A percentile compares a stretch with the other conserved stretches of the same genome.
These are phyloP conservation scores for Platerodrilus igneus DNA, from an alignment of 2,888 invertebrate genomes.

Conservation along the genomic window DNA sequence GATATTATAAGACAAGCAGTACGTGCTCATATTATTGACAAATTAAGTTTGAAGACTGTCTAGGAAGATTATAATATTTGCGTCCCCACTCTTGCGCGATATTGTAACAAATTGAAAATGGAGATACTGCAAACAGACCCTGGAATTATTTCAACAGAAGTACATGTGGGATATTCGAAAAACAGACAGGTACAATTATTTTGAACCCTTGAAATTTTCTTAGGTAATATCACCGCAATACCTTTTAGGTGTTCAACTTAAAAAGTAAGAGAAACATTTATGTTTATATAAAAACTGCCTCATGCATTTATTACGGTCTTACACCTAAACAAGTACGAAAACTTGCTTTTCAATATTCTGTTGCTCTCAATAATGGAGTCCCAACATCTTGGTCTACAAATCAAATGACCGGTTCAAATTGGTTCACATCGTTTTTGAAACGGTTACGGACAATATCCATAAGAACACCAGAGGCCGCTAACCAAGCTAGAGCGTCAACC, in stretches of 20 bases:
- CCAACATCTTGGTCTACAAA: constrained; percentile 6
- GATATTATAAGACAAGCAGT: too few species aligned
- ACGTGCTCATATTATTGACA: too few species aligned
- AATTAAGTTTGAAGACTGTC: too few species aligned
- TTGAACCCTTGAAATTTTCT: too few species aligned
- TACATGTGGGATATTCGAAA: constrained; percentile 1
- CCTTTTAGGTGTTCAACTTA: background rate
- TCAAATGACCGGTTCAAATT: background rate
- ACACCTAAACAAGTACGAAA: constrained; percentile 3
- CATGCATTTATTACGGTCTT: constrained; percentile 2
- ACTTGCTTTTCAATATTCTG: background rate
- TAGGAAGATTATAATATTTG: too few species aligned
- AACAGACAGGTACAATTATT: constrained; percentile 1
- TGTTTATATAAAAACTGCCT: constrained; percentile 2
- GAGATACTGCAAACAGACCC: background rate
- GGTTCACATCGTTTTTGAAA: constrained; percentile 1
- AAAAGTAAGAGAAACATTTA: background rate
- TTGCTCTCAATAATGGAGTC: constrained; percentile 1
- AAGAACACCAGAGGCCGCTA: constrained; percentile 1
- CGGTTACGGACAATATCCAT: constrained; percentile 1
- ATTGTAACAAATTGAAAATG: constrained; percentile 3
- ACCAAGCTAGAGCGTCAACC: constrained; percentile 1
- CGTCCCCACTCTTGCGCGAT: too few species aligned
- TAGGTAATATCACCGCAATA: too few species aligned
- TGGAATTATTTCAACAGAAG: background rate